phyloP scores from a whole-genome alignment of 2,113 vertebrate species.

The Alaudala cheleensis region DNA sequence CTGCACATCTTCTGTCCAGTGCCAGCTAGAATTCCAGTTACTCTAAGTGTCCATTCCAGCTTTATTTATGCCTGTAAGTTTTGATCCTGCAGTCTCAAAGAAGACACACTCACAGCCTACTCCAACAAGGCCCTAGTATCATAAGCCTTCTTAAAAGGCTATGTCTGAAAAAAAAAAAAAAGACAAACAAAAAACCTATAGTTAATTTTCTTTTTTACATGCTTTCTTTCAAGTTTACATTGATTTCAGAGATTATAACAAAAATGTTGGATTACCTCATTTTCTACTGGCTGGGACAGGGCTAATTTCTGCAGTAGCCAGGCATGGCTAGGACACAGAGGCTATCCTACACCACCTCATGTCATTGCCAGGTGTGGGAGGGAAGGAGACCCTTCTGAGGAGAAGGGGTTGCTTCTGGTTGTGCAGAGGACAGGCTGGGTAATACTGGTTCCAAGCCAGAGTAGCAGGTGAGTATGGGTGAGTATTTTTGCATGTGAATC shows the following conservation, averaged over 20 bases:
- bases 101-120: not conserved
- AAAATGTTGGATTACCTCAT: not conserved
- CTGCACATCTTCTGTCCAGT: not conserved
- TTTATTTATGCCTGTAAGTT: not conserved
- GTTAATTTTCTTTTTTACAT: not conserved
- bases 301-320: not conserved
- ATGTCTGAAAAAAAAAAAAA: not conserved
- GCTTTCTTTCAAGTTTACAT: not conserved
- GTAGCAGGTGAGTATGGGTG: rapidly evolving
- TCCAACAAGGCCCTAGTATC: not conserved
- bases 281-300: not conserved
- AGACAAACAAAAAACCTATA: rapidly evolving
- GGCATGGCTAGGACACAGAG: not conserved
- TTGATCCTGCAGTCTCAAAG: not conserved
- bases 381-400: not conserved
- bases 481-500: not conserved
- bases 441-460: not conserved
- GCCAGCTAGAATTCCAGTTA: not conserved
- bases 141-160: not conserved
- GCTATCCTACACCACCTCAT: not conserved
- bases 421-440: rapidly evolving
- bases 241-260: not conserved
- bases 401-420: not conserved
- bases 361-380: not conserved
- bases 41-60: not conserved